These are phyloP conservation scores for Champsocephalus gunnari DNA, from an alignment of 2,797 vertebrate genomes.

Conservation along the genomic window DNA sequence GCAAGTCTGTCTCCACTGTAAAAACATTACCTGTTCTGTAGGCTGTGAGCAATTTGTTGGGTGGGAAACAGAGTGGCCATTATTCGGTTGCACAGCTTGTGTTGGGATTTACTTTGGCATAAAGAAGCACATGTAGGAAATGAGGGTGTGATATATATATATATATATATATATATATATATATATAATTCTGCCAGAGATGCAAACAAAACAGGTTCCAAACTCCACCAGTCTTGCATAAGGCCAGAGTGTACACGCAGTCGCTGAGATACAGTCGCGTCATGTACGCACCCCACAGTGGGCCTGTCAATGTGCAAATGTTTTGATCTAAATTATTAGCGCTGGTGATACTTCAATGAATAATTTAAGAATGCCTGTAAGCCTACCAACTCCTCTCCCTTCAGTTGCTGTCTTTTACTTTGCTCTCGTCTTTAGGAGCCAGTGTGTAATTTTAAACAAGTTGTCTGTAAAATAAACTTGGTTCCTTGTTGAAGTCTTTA, in stretches of 20 bases:
- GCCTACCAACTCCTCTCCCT: not conserved
- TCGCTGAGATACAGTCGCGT: not conserved
- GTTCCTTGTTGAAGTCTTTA: not conserved
- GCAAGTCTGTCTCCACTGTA: not conserved
- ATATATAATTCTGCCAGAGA: conserved; percentile 45
- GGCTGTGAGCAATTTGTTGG: not conserved
- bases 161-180: conserved; percentile 58
- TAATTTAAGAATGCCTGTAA: not conserved
- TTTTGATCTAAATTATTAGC: conserved; percentile 21
- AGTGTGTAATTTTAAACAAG: too few species aligned
- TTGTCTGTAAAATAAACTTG: not conserved
- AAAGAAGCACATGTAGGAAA: conserved; percentile 15
- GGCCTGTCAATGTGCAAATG: conserved; percentile 9
- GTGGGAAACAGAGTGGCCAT: conserved; percentile 16
- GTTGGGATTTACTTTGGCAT: conserved; percentile 16
- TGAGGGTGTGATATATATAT: conserved; percentile 39
- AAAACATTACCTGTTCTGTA: conserved; percentile 3
- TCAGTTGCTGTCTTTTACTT: not conserved
- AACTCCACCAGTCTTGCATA: conserved; percentile 51
- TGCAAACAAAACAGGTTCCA: conserved; percentile 53
- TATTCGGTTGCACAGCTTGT: conserved; percentile 13
- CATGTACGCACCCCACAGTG: not conserved
- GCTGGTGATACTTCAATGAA: not conserved
- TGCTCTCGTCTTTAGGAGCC: conserved; percentile 4
- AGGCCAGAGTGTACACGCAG: conserved; percentile 7